Evolutionary conservation across 2,113 vertebrate genomes (phyloP).

Genomic region (Oncorhynchus gorbuscha): DNA sequence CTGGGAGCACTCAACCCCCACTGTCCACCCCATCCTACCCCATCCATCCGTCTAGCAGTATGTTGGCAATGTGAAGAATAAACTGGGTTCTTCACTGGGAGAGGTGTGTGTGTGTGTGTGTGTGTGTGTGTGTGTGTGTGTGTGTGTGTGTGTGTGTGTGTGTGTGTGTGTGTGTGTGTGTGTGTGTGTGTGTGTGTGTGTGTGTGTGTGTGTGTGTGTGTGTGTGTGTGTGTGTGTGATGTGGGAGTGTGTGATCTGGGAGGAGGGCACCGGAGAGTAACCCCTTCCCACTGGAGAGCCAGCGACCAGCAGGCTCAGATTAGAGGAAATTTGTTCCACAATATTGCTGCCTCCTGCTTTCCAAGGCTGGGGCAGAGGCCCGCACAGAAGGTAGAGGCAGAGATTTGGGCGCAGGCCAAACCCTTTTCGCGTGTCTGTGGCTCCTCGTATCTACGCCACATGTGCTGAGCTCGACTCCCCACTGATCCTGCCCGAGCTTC

Average conservation of each 20-base stretch:
- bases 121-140: neutral
- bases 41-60: conserved; percentile 63
- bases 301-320: conserved; percentile 80
- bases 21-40: conserved; percentile 15
- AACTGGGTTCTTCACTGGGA: conserved; percentile 60
- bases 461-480: conserved; percentile 80
- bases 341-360: conserved; percentile 83
- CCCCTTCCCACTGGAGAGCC: conserved; percentile 74
- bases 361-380: conserved; percentile 75
- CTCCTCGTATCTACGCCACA: conserved; percentile 74
- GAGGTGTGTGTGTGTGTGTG: neutral
- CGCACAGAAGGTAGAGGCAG: conserved; percentile 91
- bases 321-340: conserved; percentile 86
- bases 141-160: too few relatives aligned
- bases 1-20: conserved; percentile 39
- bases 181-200: neutral
- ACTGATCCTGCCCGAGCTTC: conserved; percentile 83
- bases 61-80: conserved; percentile 67
- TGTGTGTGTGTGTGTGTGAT: neutral
- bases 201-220: too few relatives aligned
- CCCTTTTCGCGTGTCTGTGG: conserved; percentile 61
- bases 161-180: too few relatives aligned
- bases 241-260: too few relatives aligned
- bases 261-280: conserved; percentile 62
- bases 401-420: conserved; percentile 88